phyloP scores from a whole-genome alignment of 2,797 vertebrate genomes.

The Syngnathus acus region DNA sequence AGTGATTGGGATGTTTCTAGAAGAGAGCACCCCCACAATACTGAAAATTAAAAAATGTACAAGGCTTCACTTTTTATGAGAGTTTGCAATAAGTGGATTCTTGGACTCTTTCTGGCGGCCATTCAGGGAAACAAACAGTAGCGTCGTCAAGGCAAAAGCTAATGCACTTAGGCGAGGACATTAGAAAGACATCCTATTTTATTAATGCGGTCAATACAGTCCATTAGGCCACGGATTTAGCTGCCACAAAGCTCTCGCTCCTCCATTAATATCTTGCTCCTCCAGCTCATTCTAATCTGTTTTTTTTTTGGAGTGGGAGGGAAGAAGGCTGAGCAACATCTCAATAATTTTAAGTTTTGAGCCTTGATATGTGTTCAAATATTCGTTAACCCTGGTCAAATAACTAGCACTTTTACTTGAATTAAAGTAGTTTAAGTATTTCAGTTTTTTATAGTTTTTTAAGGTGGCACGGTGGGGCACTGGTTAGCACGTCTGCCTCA shows the following conservation, averaged over 20 bases:
- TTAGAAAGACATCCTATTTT: conserved; percentile 73
- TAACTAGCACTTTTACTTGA: too few relatives aligned
- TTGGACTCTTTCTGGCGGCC: conserved; percentile 27
- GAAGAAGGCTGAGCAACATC: neutral
- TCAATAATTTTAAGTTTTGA: too few relatives aligned
- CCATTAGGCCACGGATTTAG: conserved; percentile 69
- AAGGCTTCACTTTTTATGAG: conserved; percentile 3
- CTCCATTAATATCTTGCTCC: conserved; percentile 67
- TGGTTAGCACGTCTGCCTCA: too few relatives aligned
- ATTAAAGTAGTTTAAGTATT: too few relatives aligned
- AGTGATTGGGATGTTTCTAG: neutral
- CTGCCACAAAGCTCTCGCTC: conserved; percentile 57
- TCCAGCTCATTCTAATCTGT: conserved; percentile 25
- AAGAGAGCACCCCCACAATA: neutral
- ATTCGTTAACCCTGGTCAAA: too few relatives aligned
- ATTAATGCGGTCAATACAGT: conserved; percentile 74
- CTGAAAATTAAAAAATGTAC: neutral
- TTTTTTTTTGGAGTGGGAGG: conserved; percentile 20
- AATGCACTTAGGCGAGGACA: conserved; percentile 66
- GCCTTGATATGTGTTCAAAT: too few relatives aligned
- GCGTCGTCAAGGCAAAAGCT: conserved; percentile 43
- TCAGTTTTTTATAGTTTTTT: too few relatives aligned
- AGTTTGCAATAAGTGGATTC: conserved; percentile 37
- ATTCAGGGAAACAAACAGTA: conserved; percentile 57
- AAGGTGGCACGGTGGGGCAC: too few relatives aligned